phyloP scores from a whole-genome alignment of 2,113 vertebrate genomes.

The Protomyctophum bolini region DNA sequence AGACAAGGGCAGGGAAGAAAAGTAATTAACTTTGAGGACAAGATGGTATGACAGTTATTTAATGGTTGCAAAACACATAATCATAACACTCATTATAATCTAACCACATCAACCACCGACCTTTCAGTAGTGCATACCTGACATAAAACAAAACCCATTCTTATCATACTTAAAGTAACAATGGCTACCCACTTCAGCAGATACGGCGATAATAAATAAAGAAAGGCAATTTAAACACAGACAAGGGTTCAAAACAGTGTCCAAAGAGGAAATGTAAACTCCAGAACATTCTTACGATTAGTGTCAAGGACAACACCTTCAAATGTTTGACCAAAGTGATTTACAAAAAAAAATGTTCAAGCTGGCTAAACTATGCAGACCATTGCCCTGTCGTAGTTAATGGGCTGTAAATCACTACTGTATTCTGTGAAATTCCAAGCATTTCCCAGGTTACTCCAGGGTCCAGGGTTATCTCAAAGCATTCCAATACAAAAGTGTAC shows the following conservation, averaged over 20 bases:
- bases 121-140: neutral
- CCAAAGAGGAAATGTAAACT: neutral
- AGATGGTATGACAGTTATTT: neutral
- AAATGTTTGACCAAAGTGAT: neutral
- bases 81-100: neutral
- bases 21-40: neutral
- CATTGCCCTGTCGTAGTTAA: neutral
- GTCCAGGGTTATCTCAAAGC: neutral
- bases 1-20: slow-evolving; percentile 10
- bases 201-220: neutral
- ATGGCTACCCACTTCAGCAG: neutral
- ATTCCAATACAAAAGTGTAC: neutral
- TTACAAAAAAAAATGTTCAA: neutral
- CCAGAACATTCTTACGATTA: neutral
- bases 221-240: neutral
- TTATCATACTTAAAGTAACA: neutral
- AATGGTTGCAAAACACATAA: neutral
- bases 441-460: neutral
- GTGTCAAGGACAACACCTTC: neutral
- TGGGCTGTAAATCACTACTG: slow-evolving; percentile 13
- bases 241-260: neutral
- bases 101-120: neutral
- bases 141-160: neutral
- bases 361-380: neutral
- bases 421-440: neutral